Base-by-base conservation (phyloP, 2,888 invertebrate species). In the Podabrus alpinus region DNA sequence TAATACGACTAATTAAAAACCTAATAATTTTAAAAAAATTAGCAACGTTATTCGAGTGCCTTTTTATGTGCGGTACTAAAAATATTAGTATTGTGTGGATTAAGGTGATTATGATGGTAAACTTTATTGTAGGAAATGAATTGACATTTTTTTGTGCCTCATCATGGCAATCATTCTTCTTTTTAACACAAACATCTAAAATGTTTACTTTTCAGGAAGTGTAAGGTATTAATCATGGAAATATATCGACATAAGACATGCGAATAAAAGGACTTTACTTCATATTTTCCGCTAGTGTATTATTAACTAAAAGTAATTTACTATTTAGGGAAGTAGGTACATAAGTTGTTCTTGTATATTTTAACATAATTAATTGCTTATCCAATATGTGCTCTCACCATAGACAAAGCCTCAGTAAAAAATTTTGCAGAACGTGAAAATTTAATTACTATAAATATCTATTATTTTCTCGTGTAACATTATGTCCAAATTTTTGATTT, bases 201-300 rank as follows among this genome's bases (percentile, higher is more conserved):
- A 78, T 75, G 68, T 68, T 79, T 77, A 75, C 75, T 73, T 78
- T 78, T 77, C 78, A 78, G 79, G 79, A 80, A 78, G 71, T 79
- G 78, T 78, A 45, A 45, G 77, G 77, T 79, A 80, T 80, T 79
- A 80, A 80, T 80, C 80, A 80, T 76, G 70, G 60, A 64, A 64
- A 72, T 45, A 21, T 68, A 72, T 68, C 62, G 66, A 71, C 59
- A 25, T 45, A 16, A 66, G 66, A 66, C 71, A 66, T 45, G 66
- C 59, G 71, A 66, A 71, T 71, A 29, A 64, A 19, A 25, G 25
- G 21, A 66, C 11, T 45, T 45, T 45, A 45, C 45, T 45, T 45
- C 45, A 45, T 45, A 45, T 45, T 45, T 45, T 45, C 45, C 45
- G 45, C 45, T n/a, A n/a, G n/a, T n/a, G n/a, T 29, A 5, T 5